phyloP scores from a whole-genome alignment of 2,888 invertebrate species.

The Lasioglossum morio region DNA sequence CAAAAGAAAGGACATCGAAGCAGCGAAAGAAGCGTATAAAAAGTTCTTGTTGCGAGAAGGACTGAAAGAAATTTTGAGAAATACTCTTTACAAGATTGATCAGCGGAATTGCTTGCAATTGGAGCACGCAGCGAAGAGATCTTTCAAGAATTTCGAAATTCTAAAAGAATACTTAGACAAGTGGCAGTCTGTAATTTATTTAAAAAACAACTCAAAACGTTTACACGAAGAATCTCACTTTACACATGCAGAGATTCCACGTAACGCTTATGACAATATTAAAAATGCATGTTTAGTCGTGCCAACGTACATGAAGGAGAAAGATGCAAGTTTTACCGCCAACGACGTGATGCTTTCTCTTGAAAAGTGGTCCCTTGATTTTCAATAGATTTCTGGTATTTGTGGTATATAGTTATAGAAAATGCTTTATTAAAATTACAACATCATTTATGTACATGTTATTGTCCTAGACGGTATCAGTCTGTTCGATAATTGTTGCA shows the following conservation, averaged over 20 bases:
- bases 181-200: constrained; percentile 55
- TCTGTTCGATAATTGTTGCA: constrained; percentile 23
- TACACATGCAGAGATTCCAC: neutral
- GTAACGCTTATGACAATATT: neutral
- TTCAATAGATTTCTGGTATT: neutral
- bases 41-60: constrained; percentile 61
- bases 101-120: constrained; percentile 48
- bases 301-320: constrained; percentile 51
- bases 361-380: constrained; percentile 7
- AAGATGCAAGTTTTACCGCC: neutral
- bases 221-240: neutral
- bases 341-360: neutral
- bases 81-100: constrained; percentile 54
- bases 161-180: constrained; percentile 63
- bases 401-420: constrained; percentile 12
- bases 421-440: constrained; percentile 34
- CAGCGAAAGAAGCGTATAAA: constrained; percentile 59
- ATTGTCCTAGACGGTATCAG: constrained; percentile 85
- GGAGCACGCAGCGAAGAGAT: constrained; percentile 46
- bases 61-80: constrained; percentile 56
- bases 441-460: constrained; percentile 43
- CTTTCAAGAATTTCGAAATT: constrained; percentile 61
- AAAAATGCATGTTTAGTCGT: constrained; percentile 30
- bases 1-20: constrained; percentile 52
- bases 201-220: constrained; percentile 8